Percentiles rank a stretch among this genome's conserved stretches.
Conservation (phyloP, 1,140 invertebrate species). For the Paracyclopina nana region DNA sequence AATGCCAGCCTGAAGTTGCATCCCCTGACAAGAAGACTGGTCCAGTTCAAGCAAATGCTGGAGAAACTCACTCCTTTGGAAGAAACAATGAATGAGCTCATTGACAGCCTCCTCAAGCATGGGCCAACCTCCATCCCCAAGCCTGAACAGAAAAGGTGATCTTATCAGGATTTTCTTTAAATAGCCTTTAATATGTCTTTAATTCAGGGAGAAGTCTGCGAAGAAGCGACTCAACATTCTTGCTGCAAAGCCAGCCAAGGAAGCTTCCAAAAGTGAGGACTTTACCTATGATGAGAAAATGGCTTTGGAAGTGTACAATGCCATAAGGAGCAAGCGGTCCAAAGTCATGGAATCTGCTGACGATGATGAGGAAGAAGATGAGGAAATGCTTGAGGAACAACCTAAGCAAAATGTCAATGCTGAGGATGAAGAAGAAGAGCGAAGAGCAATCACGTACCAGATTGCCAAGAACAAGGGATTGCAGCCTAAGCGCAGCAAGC, state of each 20-base stretch:
- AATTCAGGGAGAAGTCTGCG: no score
- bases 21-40: slow-evolving; percentile 59
- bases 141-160: no score
- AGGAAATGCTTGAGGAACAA: slow-evolving; percentile 14
- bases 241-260: no score
- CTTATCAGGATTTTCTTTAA: no score
- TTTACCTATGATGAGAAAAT: slow-evolving; percentile 23
- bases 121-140: no score
- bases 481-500: slow-evolving; percentile 67
- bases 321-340: slow-evolving; percentile 22
- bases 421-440: slow-evolving; percentile 29
- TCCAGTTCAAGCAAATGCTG: slow-evolving; percentile 53
- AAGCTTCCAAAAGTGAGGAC: no score
- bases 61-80: slow-evolving; percentile 46
- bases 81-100: no score
- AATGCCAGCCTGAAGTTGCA: slow-evolving; percentile 47
- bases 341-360: slow-evolving; percentile 19
- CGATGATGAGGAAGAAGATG: slow-evolving; percentile 19
- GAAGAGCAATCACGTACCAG: slow-evolving; percentile 68
- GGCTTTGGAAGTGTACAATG: slow-evolving; percentile 23
- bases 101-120: no score
- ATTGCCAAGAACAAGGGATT: slow-evolving; percentile 89
- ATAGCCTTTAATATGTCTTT: no score
- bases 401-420: no score
- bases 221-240: no score